These are phyloP conservation scores for Mythimna impura DNA, from an alignment of 2,888 invertebrate genomes.

Conservation along the genomic window DNA sequence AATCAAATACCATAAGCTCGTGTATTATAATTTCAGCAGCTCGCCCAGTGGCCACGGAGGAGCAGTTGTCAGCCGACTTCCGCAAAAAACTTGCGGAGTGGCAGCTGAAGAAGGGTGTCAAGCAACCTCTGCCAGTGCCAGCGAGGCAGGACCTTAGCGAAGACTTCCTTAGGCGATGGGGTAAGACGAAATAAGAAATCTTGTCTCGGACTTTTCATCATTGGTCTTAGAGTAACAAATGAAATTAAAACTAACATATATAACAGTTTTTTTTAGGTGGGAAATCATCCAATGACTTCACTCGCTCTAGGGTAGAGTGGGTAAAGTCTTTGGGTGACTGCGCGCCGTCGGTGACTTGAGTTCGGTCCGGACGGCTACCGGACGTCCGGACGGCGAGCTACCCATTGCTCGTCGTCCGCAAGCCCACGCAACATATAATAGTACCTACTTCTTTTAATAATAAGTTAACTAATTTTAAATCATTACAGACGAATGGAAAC, in stretches of 20 bases:
- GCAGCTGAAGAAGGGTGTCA: constrained; percentile 93
- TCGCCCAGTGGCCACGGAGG: constrained; percentile 90
- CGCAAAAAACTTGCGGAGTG: constrained; percentile 96
- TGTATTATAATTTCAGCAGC: constrained; percentile 67
- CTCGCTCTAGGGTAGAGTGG: no score
- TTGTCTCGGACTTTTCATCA: no score
- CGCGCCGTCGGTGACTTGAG: no score
- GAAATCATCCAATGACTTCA: not conserved
- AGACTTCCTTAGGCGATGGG: constrained; percentile 95
- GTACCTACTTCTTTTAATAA: not conserved
- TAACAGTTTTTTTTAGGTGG: no score
- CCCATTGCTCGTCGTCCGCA: no score
- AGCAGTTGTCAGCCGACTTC: constrained; percentile 94
- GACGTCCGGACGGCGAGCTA: no score
- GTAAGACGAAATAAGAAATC: constrained; percentile 69
- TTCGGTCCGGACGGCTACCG: no score
- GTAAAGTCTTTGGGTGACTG: no score
- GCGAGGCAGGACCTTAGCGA: constrained; percentile 93
- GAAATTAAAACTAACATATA: no score
- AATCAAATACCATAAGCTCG: not conserved
- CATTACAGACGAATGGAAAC: constrained; percentile 94
- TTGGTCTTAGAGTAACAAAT: no score
- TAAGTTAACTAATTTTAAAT: not conserved
- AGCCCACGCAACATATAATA: no score
- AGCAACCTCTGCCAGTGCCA: constrained; percentile 87